Conservation (phyloP, 2,797 vertebrate species). For the Neoniphon sammara region DNA sequence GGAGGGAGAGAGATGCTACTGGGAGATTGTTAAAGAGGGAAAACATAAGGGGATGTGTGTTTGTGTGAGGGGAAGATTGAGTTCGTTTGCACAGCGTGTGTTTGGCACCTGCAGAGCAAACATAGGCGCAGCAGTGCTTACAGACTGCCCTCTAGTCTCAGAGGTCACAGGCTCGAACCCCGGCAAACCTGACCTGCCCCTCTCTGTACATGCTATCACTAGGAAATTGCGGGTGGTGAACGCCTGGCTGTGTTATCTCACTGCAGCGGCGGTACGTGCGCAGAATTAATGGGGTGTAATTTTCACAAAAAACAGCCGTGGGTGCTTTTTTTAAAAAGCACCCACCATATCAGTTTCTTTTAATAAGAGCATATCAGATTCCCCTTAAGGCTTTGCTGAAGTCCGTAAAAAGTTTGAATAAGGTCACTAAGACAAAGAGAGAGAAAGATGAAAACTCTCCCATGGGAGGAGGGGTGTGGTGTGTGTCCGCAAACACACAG, state of each 20-base stretch:
- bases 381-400: constrained; percentile 6
- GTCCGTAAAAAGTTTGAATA: constrained; percentile 13
- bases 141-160: constrained; percentile 23
- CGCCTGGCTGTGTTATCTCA: too few species aligned
- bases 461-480: constrained; percentile 6
- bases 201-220: neutral
- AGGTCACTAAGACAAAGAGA: constrained; percentile 29
- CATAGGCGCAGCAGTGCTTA: constrained; percentile 32
- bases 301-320: constrained; percentile 20
- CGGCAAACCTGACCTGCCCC: constrained; percentile 5
- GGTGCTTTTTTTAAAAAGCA: neutral
- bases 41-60: constrained; percentile 31
- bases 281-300: neutral
- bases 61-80: constrained; percentile 29
- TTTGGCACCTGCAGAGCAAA: constrained; percentile 36
- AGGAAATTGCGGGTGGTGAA: constrained; percentile 7
- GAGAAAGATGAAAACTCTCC: constrained; percentile 4
- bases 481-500: constrained; percentile 32
- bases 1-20: constrained; percentile 71
- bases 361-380: neutral
- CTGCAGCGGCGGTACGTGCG: too few species aligned
- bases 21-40: constrained; percentile 61
- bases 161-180: constrained; percentile 45
- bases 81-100: constrained; percentile 34
- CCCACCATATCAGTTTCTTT: too few species aligned